Base-by-base conservation (phyloP, 2,113 vertebrate genomes). In the Psettodes erumei region DNA sequence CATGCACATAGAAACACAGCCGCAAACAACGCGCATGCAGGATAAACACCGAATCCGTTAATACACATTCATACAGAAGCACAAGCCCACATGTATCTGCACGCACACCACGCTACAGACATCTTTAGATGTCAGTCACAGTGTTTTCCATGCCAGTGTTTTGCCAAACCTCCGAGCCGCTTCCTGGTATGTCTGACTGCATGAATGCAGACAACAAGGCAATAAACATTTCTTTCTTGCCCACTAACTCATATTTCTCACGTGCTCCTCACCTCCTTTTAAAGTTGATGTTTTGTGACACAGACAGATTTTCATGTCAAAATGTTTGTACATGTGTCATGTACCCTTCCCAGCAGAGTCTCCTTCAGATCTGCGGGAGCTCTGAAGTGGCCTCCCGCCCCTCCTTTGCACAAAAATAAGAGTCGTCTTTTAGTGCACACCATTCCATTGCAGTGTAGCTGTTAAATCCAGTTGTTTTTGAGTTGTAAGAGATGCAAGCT, bases 171-270 rank as follows among this genome's bases (percentile, higher is more conserved):
- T 83, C 63, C 50, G 66, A 77, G 72, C 67, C 51, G 37, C 38
- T 62, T 77, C 58, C 74, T 60, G 76, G 38, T 71, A 53, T 75
- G 82, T 78, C 77, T 86, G 66, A 73, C 66, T 83, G 85, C 88
- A 84, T 82, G 75, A 77, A 77, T 88, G 86, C 75, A 84, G 77
- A 86, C 83, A 72, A 83, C 90, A 87, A 70, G 54, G 51, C 23
- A 64, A 78, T 73, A 87, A 75, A 83, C 79, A 77, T 73, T 60
- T 77, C 33, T 77, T 45, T 65, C 45, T 80, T 56, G 54, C 71
- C 21, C 27, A 27, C 68, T 45, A 54, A 75, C 59, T 40, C 62
- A 28, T 71, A 38, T 74, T 70, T 12, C 54, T 63, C 28, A 45
- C 66, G 56, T 53, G 19, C 59, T 64, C 63, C 28, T 69, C 54